Evolutionary conservation across 2,797 vertebrate genomes (phyloP), one percentile per base, ranked within the genome.

Genomic region (Loriculus beryllinus): DNA sequence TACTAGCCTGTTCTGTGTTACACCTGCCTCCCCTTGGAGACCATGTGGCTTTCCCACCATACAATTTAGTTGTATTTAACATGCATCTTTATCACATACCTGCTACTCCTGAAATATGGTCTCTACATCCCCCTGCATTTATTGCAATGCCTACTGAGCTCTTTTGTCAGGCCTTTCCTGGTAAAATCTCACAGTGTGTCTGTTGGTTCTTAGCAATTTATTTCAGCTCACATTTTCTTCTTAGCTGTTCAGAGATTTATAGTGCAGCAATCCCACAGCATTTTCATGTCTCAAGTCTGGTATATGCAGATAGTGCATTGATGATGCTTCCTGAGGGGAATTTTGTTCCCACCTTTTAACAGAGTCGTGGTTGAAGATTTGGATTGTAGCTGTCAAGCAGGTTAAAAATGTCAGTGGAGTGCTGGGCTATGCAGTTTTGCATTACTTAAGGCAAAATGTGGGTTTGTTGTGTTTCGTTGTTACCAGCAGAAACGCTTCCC

Each of bases 81-180:
- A 6, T 0, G 0, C 0, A 0, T 9, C n/a, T 91, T 68, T 65
- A 57, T 43, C 3, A 2, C 29, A 33, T 1, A 1, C 23, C 39
- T 86, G 39, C 59, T 67, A 1, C 26, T 71, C 42, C 72, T 67
- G 37, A 59, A 47, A 14, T 8, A 40, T 3, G 18, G 39, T 67
- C 39, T 86, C 63, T 88, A 23, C 14, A 52, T 51, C 49, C 15
- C 4, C 59, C 29, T 56, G 23, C 9, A 14, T 63, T 68, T 54
- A 75, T 21, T 25, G 39, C 47, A 40, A 15, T 63, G n/a, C 39
- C 39, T 45, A 10, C 43, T 79, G 75, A 78, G 49, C 23, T 25
- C n/a, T 64, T 76, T 64, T 45, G 10, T 43, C 6, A n/a, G 7
- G 10, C 19, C 11, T 65, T 78, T 52, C 57, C 60, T 45, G 22